Conservation (phyloP, 2,113 vertebrate genomes). For the Ia io region DNA sequence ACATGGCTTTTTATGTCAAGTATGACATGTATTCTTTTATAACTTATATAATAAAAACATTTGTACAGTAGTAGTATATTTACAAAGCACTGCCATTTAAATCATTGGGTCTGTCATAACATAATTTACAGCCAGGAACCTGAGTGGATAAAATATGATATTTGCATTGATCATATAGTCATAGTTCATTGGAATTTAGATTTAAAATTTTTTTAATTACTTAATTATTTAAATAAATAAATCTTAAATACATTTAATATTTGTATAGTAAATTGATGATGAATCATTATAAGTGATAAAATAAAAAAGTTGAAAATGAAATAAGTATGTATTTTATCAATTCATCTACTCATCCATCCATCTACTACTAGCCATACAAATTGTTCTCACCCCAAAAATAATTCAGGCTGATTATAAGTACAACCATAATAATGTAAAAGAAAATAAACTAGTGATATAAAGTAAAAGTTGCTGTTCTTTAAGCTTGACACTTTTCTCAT, state of each 20-base stretch:
- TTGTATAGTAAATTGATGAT: conserved; percentile 49
- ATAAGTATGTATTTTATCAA: background rate
- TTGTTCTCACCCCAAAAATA: background rate
- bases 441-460: background rate
- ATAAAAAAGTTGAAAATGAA: conserved; percentile 47
- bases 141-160: background rate
- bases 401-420: background rate
- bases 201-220: background rate
- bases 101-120: background rate
- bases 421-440: background rate
- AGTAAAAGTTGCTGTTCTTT: background rate
- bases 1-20: background rate
- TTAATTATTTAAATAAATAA: background rate
- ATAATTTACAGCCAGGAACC: conserved; percentile 31
- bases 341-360: background rate
- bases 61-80: background rate
- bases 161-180: conserved; percentile 41
- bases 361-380: background rate
- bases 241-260: conserved; percentile 41
- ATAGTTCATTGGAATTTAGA: conserved; percentile 8
- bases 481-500: background rate
- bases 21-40: background rate
- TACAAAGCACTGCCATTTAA: background rate
- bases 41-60: background rate
- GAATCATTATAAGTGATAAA: conserved; percentile 60